phyloP scores from a whole-genome alignment of 2,797 vertebrate genomes.

The Sebastes vulpes region DNA sequence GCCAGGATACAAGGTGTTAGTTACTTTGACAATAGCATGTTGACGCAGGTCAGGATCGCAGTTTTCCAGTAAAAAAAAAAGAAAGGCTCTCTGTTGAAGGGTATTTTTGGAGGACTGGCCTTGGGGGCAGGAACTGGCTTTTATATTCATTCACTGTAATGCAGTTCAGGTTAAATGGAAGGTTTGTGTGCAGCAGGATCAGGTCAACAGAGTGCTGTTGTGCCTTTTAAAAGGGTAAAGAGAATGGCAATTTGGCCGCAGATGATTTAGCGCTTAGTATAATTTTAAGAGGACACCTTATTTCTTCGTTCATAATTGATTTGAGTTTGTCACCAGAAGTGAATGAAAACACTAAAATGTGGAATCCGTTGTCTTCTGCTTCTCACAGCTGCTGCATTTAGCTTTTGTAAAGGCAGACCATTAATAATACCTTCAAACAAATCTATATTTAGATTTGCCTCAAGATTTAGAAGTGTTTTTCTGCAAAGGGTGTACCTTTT shows the following conservation, averaged over 20 bases:
- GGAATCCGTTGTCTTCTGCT: background rate
- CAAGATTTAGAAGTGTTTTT: background rate
- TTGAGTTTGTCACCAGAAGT: background rate
- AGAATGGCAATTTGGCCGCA: background rate
- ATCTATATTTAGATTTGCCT: background rate
- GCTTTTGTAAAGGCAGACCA: background rate
- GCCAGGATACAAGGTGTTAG: constrained; percentile 74
- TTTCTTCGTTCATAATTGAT: background rate
- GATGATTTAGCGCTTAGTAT: background rate
- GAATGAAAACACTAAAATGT: background rate
- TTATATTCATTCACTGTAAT: constrained; percentile 34
- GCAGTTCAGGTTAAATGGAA: constrained; percentile 18
- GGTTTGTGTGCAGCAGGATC: background rate
- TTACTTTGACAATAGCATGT: constrained; percentile 70
- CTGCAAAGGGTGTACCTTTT: background rate
- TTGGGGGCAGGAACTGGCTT: constrained; percentile 56
- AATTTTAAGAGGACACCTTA: background rate
- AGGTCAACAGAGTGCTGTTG: background rate
- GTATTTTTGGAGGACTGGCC: constrained; percentile 53
- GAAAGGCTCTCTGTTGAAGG: constrained; percentile 1
- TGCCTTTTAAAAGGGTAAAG: constrained; percentile 8
- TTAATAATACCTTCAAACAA: background rate
- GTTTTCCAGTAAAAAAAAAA: constrained; percentile 48
- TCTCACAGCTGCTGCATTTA: background rate
- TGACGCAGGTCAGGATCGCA: constrained; percentile 69